These are phyloP conservation scores for Pongo pygmaeus DNA, from an alignment of 2,113 vertebrate genomes.

Conservation along the genomic window DNA sequence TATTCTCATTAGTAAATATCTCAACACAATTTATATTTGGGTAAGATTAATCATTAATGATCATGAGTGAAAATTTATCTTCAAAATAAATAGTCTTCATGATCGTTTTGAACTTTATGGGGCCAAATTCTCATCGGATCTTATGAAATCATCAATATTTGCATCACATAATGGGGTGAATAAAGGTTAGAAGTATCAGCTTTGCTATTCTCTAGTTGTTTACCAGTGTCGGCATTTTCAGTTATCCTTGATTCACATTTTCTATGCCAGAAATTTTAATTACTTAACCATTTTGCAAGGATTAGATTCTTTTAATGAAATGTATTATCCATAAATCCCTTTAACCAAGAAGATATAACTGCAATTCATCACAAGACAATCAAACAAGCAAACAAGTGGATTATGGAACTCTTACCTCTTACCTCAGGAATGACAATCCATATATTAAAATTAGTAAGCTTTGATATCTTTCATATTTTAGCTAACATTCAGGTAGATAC, in stretches of 20 bases:
- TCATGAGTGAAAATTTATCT: not conserved
- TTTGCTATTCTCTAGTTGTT: constrained; percentile 41
- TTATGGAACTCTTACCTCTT: constrained; percentile 5
- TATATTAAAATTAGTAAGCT: constrained; percentile 30
- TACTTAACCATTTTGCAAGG: constrained; percentile 61
- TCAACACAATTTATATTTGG: constrained; percentile 41
- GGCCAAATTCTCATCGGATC: not conserved
- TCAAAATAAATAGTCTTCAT: constrained; percentile 34
- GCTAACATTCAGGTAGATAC: not conserved
- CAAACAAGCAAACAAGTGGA: constrained; percentile 55
- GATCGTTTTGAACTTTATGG: constrained; percentile 1
- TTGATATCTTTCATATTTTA: constrained; percentile 45
- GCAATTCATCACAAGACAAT: constrained; percentile 47
- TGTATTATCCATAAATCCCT: constrained; percentile 63
- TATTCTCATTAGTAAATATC: constrained; percentile 45
- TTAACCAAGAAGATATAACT: constrained; percentile 54
- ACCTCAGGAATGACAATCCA: constrained; percentile 15
- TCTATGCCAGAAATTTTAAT: constrained; percentile 66
- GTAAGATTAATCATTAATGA: constrained; percentile 34
- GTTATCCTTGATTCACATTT: constrained; percentile 60
- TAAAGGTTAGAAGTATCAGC: constrained; percentile 14
- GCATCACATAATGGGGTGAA: not conserved
- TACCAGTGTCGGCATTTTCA: constrained; percentile 21
- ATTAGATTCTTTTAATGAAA: constrained; percentile 63
- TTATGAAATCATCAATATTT: constrained; percentile 45